A percentile compares a stretch with the other conserved stretches of the same genome.
phyloP scores from a whole-genome alignment of 2,888 invertebrate genomes.

The Pammene aurita region DNA sequence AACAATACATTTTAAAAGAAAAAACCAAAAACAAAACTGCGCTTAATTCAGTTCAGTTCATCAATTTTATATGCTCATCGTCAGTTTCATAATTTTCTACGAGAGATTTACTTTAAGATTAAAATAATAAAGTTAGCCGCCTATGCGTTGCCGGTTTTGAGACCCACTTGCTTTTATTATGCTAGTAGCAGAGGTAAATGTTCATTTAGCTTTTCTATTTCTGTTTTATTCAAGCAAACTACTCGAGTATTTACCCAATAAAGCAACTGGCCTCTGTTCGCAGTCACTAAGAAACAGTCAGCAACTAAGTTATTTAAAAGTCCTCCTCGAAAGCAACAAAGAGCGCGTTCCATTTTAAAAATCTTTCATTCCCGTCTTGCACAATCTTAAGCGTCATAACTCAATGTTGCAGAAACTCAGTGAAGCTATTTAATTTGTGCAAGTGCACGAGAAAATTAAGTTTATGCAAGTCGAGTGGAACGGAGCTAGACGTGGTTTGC shows the following conservation, averaged over 20 bases:
- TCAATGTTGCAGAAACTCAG: slow-evolving; percentile 45
- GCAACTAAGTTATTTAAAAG: slow-evolving; percentile 42
- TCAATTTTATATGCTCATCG: too few species aligned
- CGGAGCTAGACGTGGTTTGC: slow-evolving; percentile 31
- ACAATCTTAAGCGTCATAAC: slow-evolving; percentile 47
- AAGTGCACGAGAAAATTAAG: slow-evolving; percentile 54
- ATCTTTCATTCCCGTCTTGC: slow-evolving; percentile 44
- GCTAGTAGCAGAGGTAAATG: not conserved
- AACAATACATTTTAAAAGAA: too few species aligned
- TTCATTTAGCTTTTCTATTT: not conserved
- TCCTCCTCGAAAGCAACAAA: slow-evolving; percentile 40
- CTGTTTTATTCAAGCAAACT: not conserved
- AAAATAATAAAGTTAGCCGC: too few species aligned
- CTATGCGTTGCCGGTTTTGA: too few species aligned
- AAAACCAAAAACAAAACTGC: too few species aligned
- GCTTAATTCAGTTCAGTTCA: too few species aligned
- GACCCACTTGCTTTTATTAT: too few species aligned
- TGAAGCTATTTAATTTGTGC: slow-evolving; percentile 56
- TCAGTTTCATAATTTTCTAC: too few species aligned
- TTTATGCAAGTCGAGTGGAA: slow-evolving; percentile 46
- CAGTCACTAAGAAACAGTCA: slow-evolving; percentile 34
- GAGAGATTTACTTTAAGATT: too few species aligned
- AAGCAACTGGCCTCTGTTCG: slow-evolving; percentile 21
- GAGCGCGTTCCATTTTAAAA: slow-evolving; percentile 42
- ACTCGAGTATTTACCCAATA: slow-evolving; percentile 15